Conservation (phyloP, 2,888 invertebrate genomes). For the Drosophila quinaria region DNA sequence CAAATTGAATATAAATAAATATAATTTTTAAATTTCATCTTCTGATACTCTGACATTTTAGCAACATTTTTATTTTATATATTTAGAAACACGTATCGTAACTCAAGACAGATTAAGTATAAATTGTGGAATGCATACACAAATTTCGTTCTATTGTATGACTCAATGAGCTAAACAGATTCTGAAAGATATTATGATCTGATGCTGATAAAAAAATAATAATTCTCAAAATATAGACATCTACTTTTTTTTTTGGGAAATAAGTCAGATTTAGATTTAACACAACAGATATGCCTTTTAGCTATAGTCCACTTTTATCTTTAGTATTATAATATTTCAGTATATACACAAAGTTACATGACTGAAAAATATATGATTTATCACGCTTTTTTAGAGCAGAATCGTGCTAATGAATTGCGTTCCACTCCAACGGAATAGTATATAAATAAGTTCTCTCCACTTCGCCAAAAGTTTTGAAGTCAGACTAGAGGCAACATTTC, state of each 20-base stretch:
- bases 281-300: no score
- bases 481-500: neutral
- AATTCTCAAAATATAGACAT: neutral
- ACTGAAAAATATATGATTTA: neutral
- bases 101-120: neutral
- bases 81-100: neutral
- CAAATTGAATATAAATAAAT: neutral
- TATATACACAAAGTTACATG: neutral
- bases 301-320: no score
- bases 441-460: neutral
- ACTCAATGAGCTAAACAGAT: neutral
- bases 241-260: neutral
- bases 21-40: neutral
- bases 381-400: neutral
- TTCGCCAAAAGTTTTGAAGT: neutral
- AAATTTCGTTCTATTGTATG: no score
- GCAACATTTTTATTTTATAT: neutral
- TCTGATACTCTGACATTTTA: no score
- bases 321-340: neutral
- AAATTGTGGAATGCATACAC: no score
- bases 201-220: no score
- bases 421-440: neutral
- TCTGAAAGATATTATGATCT: neutral
- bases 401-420: constrained; percentile 11
- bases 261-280: no score